Base-by-base conservation (phyloP, 2,797 vertebrate genomes). In the Erpetoichthys calabaricus region DNA sequence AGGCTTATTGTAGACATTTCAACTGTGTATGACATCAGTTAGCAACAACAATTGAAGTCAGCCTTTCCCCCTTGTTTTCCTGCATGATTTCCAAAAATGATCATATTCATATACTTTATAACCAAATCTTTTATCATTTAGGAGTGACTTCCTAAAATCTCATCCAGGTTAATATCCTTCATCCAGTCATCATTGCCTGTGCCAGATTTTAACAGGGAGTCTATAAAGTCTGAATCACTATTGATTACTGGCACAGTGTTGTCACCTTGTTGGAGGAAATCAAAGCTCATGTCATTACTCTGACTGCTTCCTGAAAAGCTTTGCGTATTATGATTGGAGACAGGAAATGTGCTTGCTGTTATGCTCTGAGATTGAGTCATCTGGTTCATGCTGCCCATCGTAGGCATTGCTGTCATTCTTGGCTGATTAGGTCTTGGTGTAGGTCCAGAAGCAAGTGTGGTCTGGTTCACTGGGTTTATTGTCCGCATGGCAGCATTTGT, bases 161-260 rank as follows among this genome's bases (percentile, higher is more conserved):
- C 94, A 69, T 99, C 94, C 0, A 99, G 80, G 70, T 96, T 99
- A 66, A 99, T 97, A 68, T 98, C 95, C 82, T 95, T 96, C 92
- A 99, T 99, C 95, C 95, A 99, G 83, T 99, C 95, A 55, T 97
- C 94, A 0, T 90, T 97, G 59, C 91, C 89, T 59, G 92, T 91
- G 66, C 94, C 93, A 0, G 93, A 96, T 81, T 97, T 99, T 65
- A 99, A 81, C 70, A 99, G 78, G 7, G 93, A 95, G 72, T 99
- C 95, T 53, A 99, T 94, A 76, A 99, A 99, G 72, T 99, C 94
- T 0, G 91, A 92, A 68, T 99, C 95, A 5, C 90, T 88, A 72
- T 89, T 95, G 63, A 95, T 91, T 0, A 84, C 87, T 5, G 94
- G 90, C 53, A 94, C 92, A 51, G 94, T 88, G 77, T 81, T 89